These are phyloP conservation scores for Hirtodrosophila cameraria DNA, from an alignment of 2,888 invertebrate genomes.

Conservation along the genomic window DNA sequence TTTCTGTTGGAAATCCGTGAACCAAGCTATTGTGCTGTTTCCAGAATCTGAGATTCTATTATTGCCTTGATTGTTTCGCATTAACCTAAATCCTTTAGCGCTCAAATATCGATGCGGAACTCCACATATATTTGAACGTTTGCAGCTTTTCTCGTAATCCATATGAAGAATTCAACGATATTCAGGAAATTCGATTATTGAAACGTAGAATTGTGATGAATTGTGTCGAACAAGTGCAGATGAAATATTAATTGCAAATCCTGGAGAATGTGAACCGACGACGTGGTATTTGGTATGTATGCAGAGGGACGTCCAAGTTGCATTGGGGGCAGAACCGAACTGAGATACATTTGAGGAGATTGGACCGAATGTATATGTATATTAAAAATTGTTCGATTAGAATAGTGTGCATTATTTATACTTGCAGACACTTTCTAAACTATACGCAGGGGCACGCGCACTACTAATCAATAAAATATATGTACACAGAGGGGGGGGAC, in stretches of 20 bases:
- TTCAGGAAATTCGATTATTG: slow-evolving; percentile 1
- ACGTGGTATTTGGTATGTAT: not conserved
- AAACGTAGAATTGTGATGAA: slow-evolving; percentile 14
- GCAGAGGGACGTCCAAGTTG: not conserved
- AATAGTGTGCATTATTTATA: not conserved
- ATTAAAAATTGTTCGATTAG: not conserved
- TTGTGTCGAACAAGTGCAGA: slow-evolving; percentile 16
- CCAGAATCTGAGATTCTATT: too few relatives aligned
- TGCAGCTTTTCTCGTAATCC: too few relatives aligned
- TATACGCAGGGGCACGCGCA: slow-evolving; percentile 44
- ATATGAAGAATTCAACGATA: slow-evolving; percentile 2
- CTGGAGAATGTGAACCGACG: slow-evolving; percentile 21
- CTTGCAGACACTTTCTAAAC: slow-evolving; percentile 1
- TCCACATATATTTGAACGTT: not conserved
- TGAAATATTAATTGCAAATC: slow-evolving; percentile 24
- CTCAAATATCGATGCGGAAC: slow-evolving; percentile 6
- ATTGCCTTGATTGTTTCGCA: not conserved
- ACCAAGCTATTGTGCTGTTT: too few relatives aligned
- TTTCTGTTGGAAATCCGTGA: too few relatives aligned
- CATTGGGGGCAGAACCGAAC: slow-evolving; percentile 14
- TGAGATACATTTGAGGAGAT: slow-evolving; percentile 13
- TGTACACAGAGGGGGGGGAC: slow-evolving; percentile 34
- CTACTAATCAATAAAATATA: slow-evolving; percentile 16
- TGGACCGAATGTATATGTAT: not conserved
- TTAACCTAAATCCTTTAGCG: slow-evolving; percentile 10